Percentiles rank a stretch among this genome's conserved stretches.
Conservation (phyloP, 2,797 vertebrate genomes). For the Melanotaenia nigrans region DNA sequence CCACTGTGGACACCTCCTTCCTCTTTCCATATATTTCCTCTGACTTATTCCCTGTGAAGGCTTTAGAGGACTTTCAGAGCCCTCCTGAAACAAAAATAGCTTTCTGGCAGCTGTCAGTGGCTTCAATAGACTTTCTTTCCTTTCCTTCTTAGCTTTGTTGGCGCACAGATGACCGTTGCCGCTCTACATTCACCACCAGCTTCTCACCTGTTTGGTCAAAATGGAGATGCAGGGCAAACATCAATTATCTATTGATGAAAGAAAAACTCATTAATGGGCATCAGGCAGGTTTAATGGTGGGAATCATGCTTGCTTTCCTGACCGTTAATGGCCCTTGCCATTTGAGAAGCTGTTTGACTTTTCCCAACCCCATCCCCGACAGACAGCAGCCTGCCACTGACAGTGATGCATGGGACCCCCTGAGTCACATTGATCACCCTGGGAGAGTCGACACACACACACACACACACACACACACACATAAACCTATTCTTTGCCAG, state of each 20-base stretch:
- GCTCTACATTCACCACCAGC: neutral
- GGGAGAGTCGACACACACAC: constrained; percentile 34
- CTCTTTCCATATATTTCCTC: constrained; percentile 34
- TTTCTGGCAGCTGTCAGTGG: neutral
- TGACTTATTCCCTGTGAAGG: constrained; percentile 42
- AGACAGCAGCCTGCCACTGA: constrained; percentile 65
- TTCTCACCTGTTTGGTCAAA: constrained; percentile 33
- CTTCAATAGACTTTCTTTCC: neutral
- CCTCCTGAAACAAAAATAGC: constrained; percentile 13
- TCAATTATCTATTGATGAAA: constrained; percentile 73
- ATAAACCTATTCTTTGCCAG: constrained; percentile 36
- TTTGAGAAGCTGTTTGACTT: constrained; percentile 68
- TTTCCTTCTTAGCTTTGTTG: neutral
- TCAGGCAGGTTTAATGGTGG: constrained; percentile 68
- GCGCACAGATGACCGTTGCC: neutral
- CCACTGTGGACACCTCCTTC: constrained; percentile 61
- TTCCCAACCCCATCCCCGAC: constrained; percentile 54
- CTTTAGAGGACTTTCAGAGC: constrained; percentile 56
- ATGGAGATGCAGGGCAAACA: constrained; percentile 38
- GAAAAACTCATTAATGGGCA: constrained; percentile 66
- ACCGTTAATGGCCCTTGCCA: constrained; percentile 61
- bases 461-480: constrained; percentile 21
- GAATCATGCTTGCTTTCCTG: constrained; percentile 70
- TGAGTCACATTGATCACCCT: constrained; percentile 74
- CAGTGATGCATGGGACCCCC: constrained; percentile 76